Evolutionary conservation across 2,797 vertebrate genomes (phyloP).

Genomic region (Rachycentron canadum): DNA sequence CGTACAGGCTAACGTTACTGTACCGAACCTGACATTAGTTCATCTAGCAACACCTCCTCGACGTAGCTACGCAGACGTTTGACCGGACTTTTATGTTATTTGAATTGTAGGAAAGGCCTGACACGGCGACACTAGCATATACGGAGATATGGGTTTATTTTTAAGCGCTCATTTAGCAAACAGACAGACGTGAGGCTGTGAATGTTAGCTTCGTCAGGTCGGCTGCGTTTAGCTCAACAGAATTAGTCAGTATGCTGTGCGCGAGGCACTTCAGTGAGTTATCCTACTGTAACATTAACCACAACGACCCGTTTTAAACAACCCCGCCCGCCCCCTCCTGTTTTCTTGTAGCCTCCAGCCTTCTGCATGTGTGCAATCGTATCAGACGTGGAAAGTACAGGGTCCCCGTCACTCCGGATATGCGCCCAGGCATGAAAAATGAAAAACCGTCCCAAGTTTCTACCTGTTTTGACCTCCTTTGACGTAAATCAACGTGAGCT

Average conservation of each 20-base stretch:
- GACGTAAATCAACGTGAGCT: conserved; percentile 55
- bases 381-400: conserved; percentile 59
- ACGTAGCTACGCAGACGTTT: conserved; percentile 40
- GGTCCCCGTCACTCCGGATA: conserved; percentile 61
- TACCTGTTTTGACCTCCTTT: conserved; percentile 77
- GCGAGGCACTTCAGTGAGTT: conserved; percentile 1
- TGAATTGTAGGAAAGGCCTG: neutral
- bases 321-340: conserved; percentile 59
- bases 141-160: neutral
- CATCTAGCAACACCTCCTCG: neutral
- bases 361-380: conserved; percentile 60
- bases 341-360: conserved; percentile 66
- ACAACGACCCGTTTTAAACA: conserved; percentile 25
- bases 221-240: conserved; percentile 24
- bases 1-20: conserved; percentile 26
- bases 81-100: neutral
- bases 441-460: conserved; percentile 53
- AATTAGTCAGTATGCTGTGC: conserved; percentile 32
- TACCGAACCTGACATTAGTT: neutral
- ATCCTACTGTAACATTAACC: conserved; percentile 23
- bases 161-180: neutral
- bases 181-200: neutral
- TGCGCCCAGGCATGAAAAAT: conserved; percentile 41
- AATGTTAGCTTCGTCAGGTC: conserved; percentile 29
- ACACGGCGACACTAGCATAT: neutral